phyloP scores from a whole-genome alignment of 2,888 invertebrate genomes.

The Byasa hedistus region DNA sequence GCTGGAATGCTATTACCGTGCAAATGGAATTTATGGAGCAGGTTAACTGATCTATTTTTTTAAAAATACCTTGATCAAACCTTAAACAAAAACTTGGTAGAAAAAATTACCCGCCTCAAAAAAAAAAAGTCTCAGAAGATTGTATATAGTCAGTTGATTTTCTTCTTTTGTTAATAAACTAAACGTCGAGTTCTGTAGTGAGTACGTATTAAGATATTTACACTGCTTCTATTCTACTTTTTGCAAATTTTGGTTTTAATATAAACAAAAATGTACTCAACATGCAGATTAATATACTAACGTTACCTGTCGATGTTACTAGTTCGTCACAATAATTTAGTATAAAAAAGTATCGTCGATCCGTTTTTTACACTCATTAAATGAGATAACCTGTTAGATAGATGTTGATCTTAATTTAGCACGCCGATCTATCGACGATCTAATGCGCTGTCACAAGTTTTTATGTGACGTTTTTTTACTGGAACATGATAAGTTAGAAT shows the following conservation, averaged over 20 bases:
- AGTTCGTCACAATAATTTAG: background rate
- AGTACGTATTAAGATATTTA: no score
- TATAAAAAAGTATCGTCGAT: background rate
- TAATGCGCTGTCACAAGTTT: conserved; percentile 11
- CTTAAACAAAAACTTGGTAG: no score
- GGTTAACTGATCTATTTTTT: background rate
- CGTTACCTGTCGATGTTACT: background rate
- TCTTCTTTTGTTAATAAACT: no score
- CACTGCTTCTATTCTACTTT: no score
- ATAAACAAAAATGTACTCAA: no score
- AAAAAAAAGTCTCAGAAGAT: no score
- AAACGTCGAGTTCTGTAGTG: no score
- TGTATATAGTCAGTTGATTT: no score
- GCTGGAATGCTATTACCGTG: conserved; percentile 15
- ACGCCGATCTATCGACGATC: background rate
- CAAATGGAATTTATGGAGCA: background rate
- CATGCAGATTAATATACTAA: no score
- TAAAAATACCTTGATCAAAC: no score
- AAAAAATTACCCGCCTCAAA: no score
- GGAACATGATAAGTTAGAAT: background rate
- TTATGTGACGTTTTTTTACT: background rate
- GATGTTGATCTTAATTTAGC: conserved; percentile 10
- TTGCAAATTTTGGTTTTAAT: no score
- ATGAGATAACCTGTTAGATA: background rate
- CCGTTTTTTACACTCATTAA: background rate